Evolutionary conservation across 1,140 invertebrate species (phyloP).

Genomic region (Microplitis demolitor): DNA sequence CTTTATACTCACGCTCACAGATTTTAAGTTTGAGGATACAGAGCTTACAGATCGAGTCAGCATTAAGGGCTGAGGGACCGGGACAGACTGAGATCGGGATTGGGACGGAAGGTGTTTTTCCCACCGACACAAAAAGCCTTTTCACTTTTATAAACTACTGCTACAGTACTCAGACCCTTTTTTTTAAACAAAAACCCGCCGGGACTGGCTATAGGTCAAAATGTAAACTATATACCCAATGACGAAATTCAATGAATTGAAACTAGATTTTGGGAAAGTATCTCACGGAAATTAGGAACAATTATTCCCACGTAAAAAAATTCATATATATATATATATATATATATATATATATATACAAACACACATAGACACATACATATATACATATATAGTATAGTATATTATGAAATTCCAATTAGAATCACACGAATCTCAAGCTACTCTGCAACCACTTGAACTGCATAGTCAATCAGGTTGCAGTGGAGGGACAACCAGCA

Average conservation of each 20-base stretch:
- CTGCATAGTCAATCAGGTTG: not conserved
- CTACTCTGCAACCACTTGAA: not conserved
- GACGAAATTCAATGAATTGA: not conserved
- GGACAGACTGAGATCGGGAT: constrained; percentile 9
- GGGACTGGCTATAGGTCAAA: not conserved
- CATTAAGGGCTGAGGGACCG: too few species aligned
- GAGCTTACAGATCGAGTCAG: too few species aligned
- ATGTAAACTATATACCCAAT: not conserved
- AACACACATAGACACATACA: not conserved
- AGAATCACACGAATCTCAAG: not conserved
- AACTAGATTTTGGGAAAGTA: not conserved
- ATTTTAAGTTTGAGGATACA: too few species aligned
- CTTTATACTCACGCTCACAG: constrained; percentile 30
- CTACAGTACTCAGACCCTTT: constrained; percentile 2
- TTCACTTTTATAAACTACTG: constrained; percentile 21
- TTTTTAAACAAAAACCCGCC: not conserved
- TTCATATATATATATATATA: not conserved
- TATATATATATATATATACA: not conserved
- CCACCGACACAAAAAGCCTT: constrained; percentile 42
- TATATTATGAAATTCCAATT: not conserved
- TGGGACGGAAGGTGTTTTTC: constrained; percentile 46
- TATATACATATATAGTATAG: not conserved
- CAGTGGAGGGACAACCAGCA: not conserved
- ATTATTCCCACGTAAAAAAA: not conserved
- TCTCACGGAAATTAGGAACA: not conserved